Base-by-base conservation (phyloP, 2,113 vertebrate species). In the Mellivora capensis region DNA sequence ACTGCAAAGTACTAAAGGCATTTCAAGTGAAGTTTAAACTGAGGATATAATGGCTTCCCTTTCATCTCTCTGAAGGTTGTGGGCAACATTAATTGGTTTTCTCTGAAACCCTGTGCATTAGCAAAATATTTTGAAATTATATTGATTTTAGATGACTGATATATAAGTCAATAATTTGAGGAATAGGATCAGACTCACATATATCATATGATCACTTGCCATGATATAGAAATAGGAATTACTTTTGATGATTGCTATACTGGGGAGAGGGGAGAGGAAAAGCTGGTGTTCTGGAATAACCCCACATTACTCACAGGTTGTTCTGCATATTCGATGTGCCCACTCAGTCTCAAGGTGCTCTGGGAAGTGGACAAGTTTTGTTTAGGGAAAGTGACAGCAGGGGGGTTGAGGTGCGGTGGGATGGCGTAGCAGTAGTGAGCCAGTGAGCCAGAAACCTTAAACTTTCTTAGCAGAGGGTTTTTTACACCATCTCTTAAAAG, bases 61-160 rank as follows among this genome's bases (percentile, higher is more conserved):
- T 97, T 86, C 84, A 93, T 91, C 69, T 89, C 52, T 93, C 83
- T 72, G 71, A 87, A 71, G 44, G 25, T 86, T 96, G 52, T 69
- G 42, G 93, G 82, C 54, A 97, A 37, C 52, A 89, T 77, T 91
- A 88, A 77, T 90, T 23, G 34, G 0, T 96, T 97, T 83, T 92
- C 59, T 80, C 69, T 79, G 29, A 96, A 98, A 96, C 88, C 94
- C 62, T 18, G 57, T 9, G 52, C 93, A 76, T 77, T 94, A 83
- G 72, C 76, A 71, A 95, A 95, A 96, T 87, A 96, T 96, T 96
- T 95, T 96, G 76, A 97, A 95, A 97, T 85, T 86, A n/a, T 54
- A 93, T 94, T 86, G 90, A 94, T 98, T 97, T 95, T 81, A 64
- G 44, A 4, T 91, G 34, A 47, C 29, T 25, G 44, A 61, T 91